These are phyloP conservation scores for Pelodiscus sinensis DNA, from an alignment of 2,113 vertebrate species.

Conservation along the genomic window DNA sequence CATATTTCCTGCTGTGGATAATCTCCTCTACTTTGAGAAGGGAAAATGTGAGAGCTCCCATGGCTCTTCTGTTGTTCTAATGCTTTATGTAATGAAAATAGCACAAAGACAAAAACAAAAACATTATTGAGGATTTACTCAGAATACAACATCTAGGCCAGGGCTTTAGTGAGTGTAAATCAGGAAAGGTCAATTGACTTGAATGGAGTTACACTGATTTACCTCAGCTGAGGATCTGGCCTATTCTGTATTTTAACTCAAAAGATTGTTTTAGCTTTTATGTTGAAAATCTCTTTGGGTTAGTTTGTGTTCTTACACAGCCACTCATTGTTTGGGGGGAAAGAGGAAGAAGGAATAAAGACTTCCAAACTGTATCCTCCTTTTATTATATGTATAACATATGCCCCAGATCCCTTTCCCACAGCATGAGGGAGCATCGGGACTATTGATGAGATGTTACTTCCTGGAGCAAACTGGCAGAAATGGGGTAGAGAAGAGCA, in stretches of 20 bases:
- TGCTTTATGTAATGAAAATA: conserved; percentile 26
- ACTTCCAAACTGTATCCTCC: background rate
- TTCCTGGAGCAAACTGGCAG: background rate
- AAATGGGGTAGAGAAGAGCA: background rate
- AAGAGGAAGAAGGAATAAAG: background rate
- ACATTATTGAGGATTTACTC: background rate
- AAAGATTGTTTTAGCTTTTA: background rate
- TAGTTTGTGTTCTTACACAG: background rate
- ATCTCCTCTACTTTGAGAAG: background rate
- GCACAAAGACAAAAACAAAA: background rate
- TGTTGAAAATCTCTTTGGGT: background rate
- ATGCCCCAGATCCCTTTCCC: background rate
- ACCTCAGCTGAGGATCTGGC: background rate
- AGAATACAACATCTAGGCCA: background rate
- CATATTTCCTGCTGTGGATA: background rate
- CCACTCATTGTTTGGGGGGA: background rate
- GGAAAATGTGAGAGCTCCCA: conserved; percentile 27
- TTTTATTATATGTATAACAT: background rate
- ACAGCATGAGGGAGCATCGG: background rate
- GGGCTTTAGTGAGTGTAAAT: background rate
- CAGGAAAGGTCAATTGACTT: background rate
- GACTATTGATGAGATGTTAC: background rate
- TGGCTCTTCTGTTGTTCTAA: background rate
- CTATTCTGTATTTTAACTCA: background rate
- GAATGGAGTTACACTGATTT: background rate